Evolutionary conservation across 2,113 vertebrate species (phyloP).

Genomic region (Saccopteryx leptura): DNA sequence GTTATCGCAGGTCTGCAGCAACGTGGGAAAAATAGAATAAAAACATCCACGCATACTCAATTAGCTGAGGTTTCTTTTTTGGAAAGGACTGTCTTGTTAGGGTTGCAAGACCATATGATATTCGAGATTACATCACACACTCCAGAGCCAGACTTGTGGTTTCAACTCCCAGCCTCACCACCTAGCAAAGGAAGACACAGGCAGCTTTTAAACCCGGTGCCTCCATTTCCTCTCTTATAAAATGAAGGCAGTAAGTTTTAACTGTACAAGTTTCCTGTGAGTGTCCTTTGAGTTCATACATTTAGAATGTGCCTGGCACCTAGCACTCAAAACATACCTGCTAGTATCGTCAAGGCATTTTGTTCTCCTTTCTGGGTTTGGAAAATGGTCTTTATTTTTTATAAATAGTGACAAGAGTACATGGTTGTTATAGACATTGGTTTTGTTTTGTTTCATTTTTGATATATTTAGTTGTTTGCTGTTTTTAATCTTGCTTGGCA

Average conservation of each 20-base stretch:
- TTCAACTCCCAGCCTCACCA: background rate
- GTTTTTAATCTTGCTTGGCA: background rate
- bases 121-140: background rate
- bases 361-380: background rate
- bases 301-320: background rate
- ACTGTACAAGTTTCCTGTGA: background rate
- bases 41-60: background rate
- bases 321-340: background rate
- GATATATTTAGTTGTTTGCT: background rate
- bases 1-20: background rate
- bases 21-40: background rate
- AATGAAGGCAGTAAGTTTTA: background rate
- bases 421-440: background rate
- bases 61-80: background rate
- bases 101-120: background rate
- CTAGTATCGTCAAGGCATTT: background rate
- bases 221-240: background rate
- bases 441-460: background rate
- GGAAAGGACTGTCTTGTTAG: background rate
- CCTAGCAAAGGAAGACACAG: no score
- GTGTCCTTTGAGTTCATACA: background rate
- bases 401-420: background rate
- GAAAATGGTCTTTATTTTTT: background rate
- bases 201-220: background rate
- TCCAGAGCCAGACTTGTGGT: background rate